Evolutionary conservation across 2,797 vertebrate genomes (phyloP).

Genomic region (Aphelocoma californica): DNA sequence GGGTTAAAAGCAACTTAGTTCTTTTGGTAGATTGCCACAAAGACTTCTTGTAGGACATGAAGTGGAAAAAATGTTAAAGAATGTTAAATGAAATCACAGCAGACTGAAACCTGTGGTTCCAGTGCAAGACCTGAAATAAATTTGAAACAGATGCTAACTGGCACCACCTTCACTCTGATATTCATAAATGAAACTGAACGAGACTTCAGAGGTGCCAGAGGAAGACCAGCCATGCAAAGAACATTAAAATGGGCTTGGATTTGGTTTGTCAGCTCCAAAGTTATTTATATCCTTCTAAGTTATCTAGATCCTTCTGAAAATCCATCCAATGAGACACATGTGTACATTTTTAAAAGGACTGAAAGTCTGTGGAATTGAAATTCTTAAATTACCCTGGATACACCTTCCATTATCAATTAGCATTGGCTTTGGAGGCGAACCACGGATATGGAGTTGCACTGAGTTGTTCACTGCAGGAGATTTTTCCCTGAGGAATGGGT

Average conservation of each 20-base stretch:
- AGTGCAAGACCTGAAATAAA: constrained; percentile 47
- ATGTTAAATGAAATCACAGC: constrained; percentile 62
- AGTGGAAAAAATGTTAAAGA: constrained; percentile 46
- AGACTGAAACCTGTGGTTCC: constrained; percentile 45
- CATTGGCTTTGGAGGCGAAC: background rate
- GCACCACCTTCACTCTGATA: background rate
- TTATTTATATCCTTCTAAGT: background rate
- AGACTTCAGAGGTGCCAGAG: constrained; percentile 6
- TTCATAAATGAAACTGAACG: background rate
- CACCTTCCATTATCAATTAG: background rate
- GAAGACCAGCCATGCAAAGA: background rate
- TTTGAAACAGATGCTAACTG: constrained; percentile 56
- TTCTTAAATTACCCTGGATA: background rate
- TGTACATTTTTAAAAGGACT: background rate
- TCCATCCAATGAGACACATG: background rate
- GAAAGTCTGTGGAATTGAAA: background rate
- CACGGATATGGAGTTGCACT: background rate
- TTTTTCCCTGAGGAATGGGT: background rate
- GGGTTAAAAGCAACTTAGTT: constrained; percentile 35
- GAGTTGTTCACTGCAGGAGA: background rate
- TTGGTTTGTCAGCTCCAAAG: background rate
- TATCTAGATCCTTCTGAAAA: background rate
- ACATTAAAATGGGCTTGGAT: background rate
- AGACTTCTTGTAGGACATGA: constrained; percentile 52
- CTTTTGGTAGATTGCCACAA: constrained; percentile 45